Evolutionary conservation across 1,140 invertebrate genomes (phyloP).

Genomic region (Galleria mellonella): DNA sequence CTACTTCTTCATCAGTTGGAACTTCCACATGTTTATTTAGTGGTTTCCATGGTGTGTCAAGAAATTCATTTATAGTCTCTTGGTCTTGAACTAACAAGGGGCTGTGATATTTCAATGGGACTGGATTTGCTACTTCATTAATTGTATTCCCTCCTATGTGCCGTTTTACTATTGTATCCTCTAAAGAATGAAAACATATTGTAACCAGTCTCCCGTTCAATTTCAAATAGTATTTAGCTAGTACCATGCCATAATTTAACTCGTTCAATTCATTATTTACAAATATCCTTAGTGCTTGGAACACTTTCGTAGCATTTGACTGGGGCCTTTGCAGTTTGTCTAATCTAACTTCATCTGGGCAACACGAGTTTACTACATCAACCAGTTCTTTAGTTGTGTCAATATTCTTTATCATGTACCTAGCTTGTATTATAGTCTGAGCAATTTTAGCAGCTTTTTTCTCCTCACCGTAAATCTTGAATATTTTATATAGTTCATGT

Average conservation of each 20-base stretch:
- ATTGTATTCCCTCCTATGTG: slow-evolving; percentile 87
- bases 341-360: slow-evolving; percentile 73
- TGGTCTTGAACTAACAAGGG: slow-evolving; percentile 73
- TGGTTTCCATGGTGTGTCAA: slow-evolving; percentile 82
- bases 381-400: slow-evolving; percentile 90
- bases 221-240: slow-evolving; percentile 87
- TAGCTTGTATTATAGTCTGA: slow-evolving; percentile 89
- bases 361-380: slow-evolving; percentile 82
- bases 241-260: slow-evolving; percentile 90
- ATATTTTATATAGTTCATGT: slow-evolving; percentile 85
- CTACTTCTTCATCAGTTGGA: slow-evolving; percentile 83
- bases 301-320: slow-evolving; percentile 93
- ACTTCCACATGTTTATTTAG: slow-evolving; percentile 88
- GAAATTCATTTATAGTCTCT: slow-evolving; percentile 76
- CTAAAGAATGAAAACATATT: slow-evolving; percentile 93
- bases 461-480: slow-evolving; percentile 95
- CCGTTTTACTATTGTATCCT: slow-evolving; percentile 96
- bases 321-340: slow-evolving; percentile 85
- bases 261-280: slow-evolving; percentile 98
- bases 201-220: slow-evolving; percentile 85
- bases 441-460: slow-evolving; percentile 91
- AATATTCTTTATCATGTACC: slow-evolving; percentile 86
- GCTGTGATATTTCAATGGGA: slow-evolving; percentile 80
- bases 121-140: slow-evolving; percentile 78
- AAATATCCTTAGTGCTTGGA: slow-evolving; percentile 96